Percentiles rank a stretch among this genome's conserved stretches.
Conservation (phyloP, 2,797 vertebrate species). For the Urocyon cinereoargenteus region DNA sequence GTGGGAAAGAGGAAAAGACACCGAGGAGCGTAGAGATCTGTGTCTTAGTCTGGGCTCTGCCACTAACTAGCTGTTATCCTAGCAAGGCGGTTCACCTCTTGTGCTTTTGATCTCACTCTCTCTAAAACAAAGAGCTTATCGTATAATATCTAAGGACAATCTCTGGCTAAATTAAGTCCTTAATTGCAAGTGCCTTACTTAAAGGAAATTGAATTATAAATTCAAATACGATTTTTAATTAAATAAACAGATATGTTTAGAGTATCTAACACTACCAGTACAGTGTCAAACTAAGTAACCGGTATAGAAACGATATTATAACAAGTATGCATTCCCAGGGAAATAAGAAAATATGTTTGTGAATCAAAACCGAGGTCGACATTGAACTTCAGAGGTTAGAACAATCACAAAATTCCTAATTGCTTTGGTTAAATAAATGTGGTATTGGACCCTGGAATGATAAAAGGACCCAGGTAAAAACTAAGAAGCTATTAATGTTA, state of each 20-base stretch:
- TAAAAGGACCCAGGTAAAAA: background rate
- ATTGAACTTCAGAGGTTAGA: background rate
- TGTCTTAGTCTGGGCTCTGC: background rate
- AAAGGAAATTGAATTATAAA: background rate
- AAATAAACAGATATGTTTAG: background rate
- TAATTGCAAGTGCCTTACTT: background rate
- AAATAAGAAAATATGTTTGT: background rate
- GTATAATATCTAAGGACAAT: background rate
- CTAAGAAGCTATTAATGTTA: background rate
- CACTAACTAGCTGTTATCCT: background rate
- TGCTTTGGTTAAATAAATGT: background rate
- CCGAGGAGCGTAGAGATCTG: background rate
- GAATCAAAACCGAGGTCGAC: background rate
- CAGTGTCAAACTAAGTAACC: background rate
- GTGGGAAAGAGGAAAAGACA: background rate
- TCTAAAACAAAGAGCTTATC: background rate
- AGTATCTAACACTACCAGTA: background rate
- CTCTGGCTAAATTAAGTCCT: background rate
- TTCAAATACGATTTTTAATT: conserved; percentile 9
- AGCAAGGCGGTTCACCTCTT: background rate
- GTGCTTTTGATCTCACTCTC: background rate
- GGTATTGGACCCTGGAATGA: background rate
- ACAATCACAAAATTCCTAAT: background rate
- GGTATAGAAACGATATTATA: background rate
- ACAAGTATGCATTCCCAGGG: background rate